Percentiles rank a stretch among this genome's conserved stretches.
Evolutionary conservation across 2,113 vertebrate species (phyloP).

Genomic region (Herpailurus yagouaroundi): DNA sequence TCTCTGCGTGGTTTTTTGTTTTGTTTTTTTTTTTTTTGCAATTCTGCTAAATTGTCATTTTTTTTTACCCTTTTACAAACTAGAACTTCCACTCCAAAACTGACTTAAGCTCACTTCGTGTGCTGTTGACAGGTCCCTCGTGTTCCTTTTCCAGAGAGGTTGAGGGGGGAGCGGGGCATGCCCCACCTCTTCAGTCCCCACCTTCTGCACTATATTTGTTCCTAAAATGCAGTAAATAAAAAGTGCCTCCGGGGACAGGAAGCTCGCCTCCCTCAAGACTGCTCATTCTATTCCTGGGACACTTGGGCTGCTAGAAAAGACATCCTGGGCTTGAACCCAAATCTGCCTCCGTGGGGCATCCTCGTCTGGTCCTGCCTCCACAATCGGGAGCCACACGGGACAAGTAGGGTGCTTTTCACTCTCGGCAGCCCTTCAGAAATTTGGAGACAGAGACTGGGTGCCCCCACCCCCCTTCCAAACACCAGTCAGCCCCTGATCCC

Average conservation of each 20-base stretch:
- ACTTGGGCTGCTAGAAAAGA: neutral
- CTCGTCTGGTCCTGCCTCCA: neutral
- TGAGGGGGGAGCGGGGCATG: fast-evolving
- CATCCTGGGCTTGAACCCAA: neutral
- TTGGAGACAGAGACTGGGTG: neutral
- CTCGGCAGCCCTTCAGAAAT: neutral
- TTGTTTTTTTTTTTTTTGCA: neutral
- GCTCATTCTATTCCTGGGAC: neutral
- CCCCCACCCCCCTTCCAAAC: neutral
- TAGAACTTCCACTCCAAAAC: neutral
- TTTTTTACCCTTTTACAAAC: neutral
- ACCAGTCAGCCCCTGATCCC: neutral
- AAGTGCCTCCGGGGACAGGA: neutral
- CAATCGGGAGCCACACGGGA: neutral
- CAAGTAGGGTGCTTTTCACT: neutral
- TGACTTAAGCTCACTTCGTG: fast-evolving
- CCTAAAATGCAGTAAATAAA: neutral
- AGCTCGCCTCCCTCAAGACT: neutral
- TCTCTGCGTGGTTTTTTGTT: neutral
- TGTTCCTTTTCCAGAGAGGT: neutral
- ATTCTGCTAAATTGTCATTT: neutral
- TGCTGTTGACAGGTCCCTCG: neutral
- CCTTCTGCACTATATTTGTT: neutral
- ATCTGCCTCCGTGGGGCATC: fast-evolving
- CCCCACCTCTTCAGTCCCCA: fast-evolving